phyloP scores from a whole-genome alignment of 2,113 vertebrate species.

The Genyomyrus donnyi region DNA sequence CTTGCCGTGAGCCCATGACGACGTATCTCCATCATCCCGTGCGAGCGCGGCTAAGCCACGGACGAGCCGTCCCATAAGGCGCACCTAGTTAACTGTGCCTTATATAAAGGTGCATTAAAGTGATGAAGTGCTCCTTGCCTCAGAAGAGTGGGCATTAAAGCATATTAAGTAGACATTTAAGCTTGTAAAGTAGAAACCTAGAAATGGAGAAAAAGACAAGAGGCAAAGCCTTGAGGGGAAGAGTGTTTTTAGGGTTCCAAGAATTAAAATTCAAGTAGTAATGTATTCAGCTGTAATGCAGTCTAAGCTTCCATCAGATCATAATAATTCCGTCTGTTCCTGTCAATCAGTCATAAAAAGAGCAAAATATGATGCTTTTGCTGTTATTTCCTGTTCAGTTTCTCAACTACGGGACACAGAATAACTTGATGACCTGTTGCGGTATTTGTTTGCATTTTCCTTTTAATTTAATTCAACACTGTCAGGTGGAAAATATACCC shows the following conservation, averaged over 20 bases:
- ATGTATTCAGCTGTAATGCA: conserved; percentile 15
- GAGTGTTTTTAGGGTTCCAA: conserved; percentile 42
- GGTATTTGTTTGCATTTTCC: neutral
- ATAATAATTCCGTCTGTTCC: neutral
- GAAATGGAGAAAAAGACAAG: conserved; percentile 62
- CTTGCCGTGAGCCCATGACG: conserved; percentile 66
- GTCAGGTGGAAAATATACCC: neutral
- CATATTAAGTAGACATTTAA: conserved; percentile 76
- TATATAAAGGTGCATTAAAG: conserved; percentile 77
- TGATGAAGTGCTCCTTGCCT: conserved; percentile 66
- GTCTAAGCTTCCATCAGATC: neutral
- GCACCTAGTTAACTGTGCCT: conserved; percentile 74
- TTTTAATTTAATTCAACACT: neutral
- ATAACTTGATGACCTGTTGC: neutral
- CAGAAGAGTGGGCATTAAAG: conserved; percentile 72
- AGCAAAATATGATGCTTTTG: neutral
- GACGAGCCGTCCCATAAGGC: conserved; percentile 68
- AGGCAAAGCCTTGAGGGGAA: conserved; percentile 59
- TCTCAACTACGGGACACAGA: neutral
- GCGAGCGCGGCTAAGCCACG: conserved; percentile 59
- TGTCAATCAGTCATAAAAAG: neutral
- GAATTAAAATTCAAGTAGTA: conserved; percentile 22
- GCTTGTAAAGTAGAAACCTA: conserved; percentile 64
- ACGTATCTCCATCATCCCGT: conserved; percentile 66
- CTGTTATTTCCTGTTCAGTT: neutral